These are phyloP conservation scores for Diachrysia chrysitis DNA, from an alignment of 2,888 invertebrate species.

Conservation along the genomic window DNA sequence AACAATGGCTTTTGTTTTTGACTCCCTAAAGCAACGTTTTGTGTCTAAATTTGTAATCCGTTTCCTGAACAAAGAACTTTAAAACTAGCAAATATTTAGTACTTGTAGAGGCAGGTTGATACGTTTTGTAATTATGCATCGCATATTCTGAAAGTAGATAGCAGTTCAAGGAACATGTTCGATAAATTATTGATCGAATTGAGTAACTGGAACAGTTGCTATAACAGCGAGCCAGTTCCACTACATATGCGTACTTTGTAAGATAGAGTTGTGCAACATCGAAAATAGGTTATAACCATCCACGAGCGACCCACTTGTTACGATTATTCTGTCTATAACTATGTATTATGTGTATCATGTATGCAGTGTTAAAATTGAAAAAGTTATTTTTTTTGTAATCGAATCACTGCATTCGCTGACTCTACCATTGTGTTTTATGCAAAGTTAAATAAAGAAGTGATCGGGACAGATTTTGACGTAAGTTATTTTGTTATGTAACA, in stretches of 20 bases:
- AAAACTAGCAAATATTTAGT: not conserved
- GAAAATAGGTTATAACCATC: slow-evolving; percentile 79
- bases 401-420: not conserved
- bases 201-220: slow-evolving; percentile 69
- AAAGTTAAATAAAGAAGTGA: not conserved
- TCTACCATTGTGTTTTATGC: not conserved
- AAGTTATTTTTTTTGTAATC: not conserved
- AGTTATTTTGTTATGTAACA: slow-evolving; percentile 7
- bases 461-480: not conserved
- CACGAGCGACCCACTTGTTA: slow-evolving; percentile 70
- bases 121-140: slow-evolving; percentile 19
- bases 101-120: slow-evolving; percentile 1
- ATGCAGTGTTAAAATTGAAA: not conserved
- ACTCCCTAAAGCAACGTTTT: slow-evolving; percentile 11
- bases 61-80: slow-evolving; percentile 5
- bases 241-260: slow-evolving; percentile 51
- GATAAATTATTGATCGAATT: slow-evolving; percentile 71
- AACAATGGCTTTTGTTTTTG: slow-evolving; percentile 37
- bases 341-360: not conserved
- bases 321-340: slow-evolving; percentile 1
- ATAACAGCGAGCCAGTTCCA: slow-evolving; percentile 67
- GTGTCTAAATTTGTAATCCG: slow-evolving; percentile 2
- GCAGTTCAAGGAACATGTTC: slow-evolving; percentile 56
- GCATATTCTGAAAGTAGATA: slow-evolving; percentile 45
- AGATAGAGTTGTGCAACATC: slow-evolving; percentile 76